Evolutionary conservation across 1,140 invertebrate genomes (phyloP).

Genomic region (Leptinotarsa defecta): DNA sequence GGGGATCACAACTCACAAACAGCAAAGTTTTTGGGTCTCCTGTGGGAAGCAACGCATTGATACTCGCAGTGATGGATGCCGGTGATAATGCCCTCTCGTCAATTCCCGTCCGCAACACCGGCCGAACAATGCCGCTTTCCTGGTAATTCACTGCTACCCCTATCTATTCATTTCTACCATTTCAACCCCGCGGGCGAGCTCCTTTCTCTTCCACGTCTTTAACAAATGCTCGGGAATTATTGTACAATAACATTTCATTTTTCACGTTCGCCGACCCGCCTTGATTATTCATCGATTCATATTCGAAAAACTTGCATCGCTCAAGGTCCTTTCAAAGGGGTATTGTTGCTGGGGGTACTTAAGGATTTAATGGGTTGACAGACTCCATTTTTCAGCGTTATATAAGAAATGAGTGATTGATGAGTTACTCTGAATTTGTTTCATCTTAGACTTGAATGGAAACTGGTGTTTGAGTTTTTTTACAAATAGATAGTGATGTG

Average conservation of each 20-base stretch:
- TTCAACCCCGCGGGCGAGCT: constrained; percentile 28
- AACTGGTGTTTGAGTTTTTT: no score
- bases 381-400: constrained; percentile 7
- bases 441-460: no score
- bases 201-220: constrained; percentile 47
- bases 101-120: constrained; percentile 57
- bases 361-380: constrained; percentile 22
- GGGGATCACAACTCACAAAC: constrained; percentile 50
- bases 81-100: constrained; percentile 58
- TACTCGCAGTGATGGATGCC: constrained; percentile 57
- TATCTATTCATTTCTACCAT: constrained; percentile 52
- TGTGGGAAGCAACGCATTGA: constrained; percentile 57
- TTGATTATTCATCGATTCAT: constrained; percentile 42
- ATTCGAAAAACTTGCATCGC: constrained; percentile 14
- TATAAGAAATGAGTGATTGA: background rate
- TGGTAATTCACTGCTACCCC: constrained; percentile 54
- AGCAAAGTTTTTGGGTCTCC: constrained; percentile 55
- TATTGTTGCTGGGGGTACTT: constrained; percentile 16
- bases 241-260: constrained; percentile 50
- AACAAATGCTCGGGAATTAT: constrained; percentile 52
- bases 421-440: background rate
- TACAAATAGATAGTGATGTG: no score
- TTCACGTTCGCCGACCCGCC: constrained; percentile 36
- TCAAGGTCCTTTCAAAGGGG: background rate
- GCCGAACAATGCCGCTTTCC: constrained; percentile 54